Base-by-base conservation (phyloP, 1,140 invertebrate genomes). In the Drosophila tristis region DNA sequence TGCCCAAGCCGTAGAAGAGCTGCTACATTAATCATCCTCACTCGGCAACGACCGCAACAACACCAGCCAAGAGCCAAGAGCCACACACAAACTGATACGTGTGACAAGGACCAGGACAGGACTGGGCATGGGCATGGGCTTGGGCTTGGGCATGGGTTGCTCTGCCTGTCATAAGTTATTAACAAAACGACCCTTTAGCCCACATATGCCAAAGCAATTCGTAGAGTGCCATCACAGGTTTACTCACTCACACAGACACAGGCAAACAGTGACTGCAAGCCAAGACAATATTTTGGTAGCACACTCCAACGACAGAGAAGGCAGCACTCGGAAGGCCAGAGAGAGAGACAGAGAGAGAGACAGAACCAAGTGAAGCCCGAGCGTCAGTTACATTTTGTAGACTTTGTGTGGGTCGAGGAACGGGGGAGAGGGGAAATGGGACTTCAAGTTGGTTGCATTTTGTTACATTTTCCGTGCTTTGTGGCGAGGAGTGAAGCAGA, bases 111-210 rank as follows among this genome's bases (percentile, higher is more conserved):
- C 11, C 35, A 39, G 4, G 35, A 39, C 35, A 39, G 31, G 31
- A 3, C 2, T 54, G 56, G 56, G 20, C 25, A 45, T 56, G 61
- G 43, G 57, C 45, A 49, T 54, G 53, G 56, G 29, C 55, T 29
- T n/a, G 42, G 29, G 55, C 51, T 29, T n/a, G 42, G 29, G 55
- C 51, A 50, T 25, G 1, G 45, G 16, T 57, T 49, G 57, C 35
- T 55, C 60, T 58, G 70, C 74, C 84, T 87, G 74, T 82, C 82
- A 87, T 87, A 86, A 89, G 78, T 86, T 86, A 87, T 86, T 86
- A 86, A 86, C 70, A 75, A 89, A 80, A 78, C 74, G 71, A 75
- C 74, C 78, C 68, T 75, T 59, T 59, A 68, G 68, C 65, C 75
- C 62, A 85, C 76, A 74, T 71, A 72, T 51, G 82, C 64, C 68